Base-by-base conservation (phyloP, 1,140 invertebrate genomes). In the Ostrea denselamellosa region DNA sequence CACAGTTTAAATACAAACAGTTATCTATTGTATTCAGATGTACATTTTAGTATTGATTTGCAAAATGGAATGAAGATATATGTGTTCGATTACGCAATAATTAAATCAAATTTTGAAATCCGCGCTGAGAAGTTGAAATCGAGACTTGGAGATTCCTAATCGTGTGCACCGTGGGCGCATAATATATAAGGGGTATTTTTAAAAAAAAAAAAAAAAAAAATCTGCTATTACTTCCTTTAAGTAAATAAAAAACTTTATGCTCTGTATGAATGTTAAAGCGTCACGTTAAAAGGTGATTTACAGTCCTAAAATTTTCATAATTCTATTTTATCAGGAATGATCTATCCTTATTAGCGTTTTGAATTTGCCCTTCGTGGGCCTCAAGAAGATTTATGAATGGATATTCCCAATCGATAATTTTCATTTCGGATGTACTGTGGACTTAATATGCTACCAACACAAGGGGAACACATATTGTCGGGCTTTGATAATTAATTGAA, bases 101-200 rank as follows among this genome's bases (percentile, higher is more conserved):
- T 8, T 71, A 22, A 71, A 28, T 71, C 22, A 71, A 71, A 28
- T 77, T 44, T 77, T 77, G 28, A 77, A 77, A 77, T 77, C 22
- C 22, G 68, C 68, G 68, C 68, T 5, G 25, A 25, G 22, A 34
- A 28, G 28, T 77, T 77, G 68, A 77, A 77, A 77, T 14, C 68
- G 68, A 77, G 68, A 77, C 68, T 28, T 10, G 68, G 28, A 8
- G 14, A 34, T 77, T 34, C n/a, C 56, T 62, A 19, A n/a, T 62
- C 17, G 17, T 19, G 14, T 17, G 56, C 5, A 19, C 17, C 7
- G 56, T 62, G 5, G n/a, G n/a, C 17, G 56, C 17, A 19, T 19
- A n/a, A 17, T 17, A 17, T 19, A 19, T 17, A 19, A 7, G 17
- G 17, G 7, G 5, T 5, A 5, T 17, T 19, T 62, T 62, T 19